Conservation (phyloP, 2,113 vertebrate species). For the Rallus limicola region DNA sequence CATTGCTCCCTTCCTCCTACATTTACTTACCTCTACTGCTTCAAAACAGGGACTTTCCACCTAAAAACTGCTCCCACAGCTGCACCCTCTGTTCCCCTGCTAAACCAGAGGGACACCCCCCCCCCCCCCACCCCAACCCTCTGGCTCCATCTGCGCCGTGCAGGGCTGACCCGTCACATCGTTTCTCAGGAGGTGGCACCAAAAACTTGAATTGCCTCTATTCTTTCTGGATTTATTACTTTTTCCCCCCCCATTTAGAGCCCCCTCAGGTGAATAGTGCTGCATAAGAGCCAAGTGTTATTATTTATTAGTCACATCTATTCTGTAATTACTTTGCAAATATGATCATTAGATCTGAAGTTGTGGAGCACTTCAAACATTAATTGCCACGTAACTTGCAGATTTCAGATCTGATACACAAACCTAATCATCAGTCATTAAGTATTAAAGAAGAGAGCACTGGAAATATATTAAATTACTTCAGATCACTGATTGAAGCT, state of each 20-base stretch:
- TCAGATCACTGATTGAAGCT: constrained; percentile 34
- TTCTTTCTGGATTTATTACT: background rate
- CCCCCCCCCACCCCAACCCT: too few species aligned
- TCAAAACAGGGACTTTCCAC: background rate
- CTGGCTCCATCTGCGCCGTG: fast-evolving
- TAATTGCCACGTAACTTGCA: constrained; percentile 63
- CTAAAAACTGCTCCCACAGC: background rate
- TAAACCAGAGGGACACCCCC: too few species aligned
- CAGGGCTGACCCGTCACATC: background rate
- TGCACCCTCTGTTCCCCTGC: background rate
- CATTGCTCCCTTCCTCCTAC: background rate
- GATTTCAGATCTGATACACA: constrained; percentile 58
- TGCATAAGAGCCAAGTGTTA: background rate
- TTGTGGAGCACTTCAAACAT: constrained; percentile 49
- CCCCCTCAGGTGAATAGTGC: constrained; percentile 8
- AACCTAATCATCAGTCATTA: constrained; percentile 64
- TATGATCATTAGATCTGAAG: constrained; percentile 43
- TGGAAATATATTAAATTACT: constrained; percentile 64
- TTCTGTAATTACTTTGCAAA: constrained; percentile 49
- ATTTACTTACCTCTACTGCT: too few species aligned
- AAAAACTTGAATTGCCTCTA: background rate
- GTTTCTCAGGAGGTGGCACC: background rate
- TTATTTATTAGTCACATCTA: constrained; percentile 41
- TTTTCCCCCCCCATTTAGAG: background rate
- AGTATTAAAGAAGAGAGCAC: constrained; percentile 56